Evolutionary conservation across 2,888 invertebrate genomes (phyloP).

Genomic region (Plagiodera versicolora): DNA sequence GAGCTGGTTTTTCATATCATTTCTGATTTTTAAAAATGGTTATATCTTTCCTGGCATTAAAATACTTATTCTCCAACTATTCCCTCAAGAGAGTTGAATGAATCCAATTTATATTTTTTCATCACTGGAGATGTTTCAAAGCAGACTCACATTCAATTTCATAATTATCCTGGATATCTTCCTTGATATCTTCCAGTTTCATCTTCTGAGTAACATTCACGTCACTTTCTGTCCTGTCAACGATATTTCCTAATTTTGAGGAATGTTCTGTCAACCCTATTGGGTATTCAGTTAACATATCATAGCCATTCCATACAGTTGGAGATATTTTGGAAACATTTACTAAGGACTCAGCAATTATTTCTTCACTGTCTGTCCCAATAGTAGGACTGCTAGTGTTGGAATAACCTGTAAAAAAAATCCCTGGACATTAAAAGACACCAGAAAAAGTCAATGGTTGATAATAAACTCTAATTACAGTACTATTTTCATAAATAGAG

Average conservation of each 20-base stretch:
- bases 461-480: too few relatives aligned
- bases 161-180: slow-evolving; percentile 13
- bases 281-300: slow-evolving; percentile 35
- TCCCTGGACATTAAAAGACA: too few relatives aligned
- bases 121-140: background rate
- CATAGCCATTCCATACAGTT: slow-evolving; percentile 46
- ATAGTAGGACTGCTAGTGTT: slow-evolving; percentile 10
- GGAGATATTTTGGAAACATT: slow-evolving; percentile 45
- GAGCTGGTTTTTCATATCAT: too few relatives aligned
- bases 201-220: slow-evolving; percentile 15
- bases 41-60: too few relatives aligned
- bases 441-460: too few relatives aligned
- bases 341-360: slow-evolving; percentile 27
- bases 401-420: slow-evolving; percentile 19
- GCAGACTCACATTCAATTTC: slow-evolving; percentile 19
- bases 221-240: slow-evolving; percentile 15
- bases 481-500: too few relatives aligned
- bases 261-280: slow-evolving; percentile 21
- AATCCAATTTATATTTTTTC: too few relatives aligned
- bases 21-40: too few relatives aligned
- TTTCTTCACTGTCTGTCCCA: slow-evolving; percentile 1
- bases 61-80: too few relatives aligned
- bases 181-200: slow-evolving; percentile 12
- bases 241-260: slow-evolving; percentile 12
- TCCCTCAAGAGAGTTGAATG: too few relatives aligned